These are phyloP conservation scores for Anodontia alba DNA, from an alignment of 2,888 invertebrate species.

Conservation along the genomic window DNA sequence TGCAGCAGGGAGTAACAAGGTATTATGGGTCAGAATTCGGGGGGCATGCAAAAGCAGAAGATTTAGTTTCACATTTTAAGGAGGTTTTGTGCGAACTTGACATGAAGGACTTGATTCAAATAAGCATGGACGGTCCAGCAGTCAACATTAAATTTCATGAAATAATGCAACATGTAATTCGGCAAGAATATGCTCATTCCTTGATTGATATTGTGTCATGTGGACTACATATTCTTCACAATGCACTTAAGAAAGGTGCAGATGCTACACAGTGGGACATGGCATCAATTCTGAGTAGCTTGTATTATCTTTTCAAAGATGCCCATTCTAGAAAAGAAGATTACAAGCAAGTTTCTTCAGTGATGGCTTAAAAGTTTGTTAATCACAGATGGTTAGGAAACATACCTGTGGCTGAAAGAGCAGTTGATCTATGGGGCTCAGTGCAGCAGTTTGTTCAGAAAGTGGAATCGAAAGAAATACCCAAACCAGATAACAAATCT, in stretches of 20 bases:
- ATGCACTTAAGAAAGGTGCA: constrained; percentile 47
- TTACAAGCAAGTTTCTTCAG: too few species aligned
- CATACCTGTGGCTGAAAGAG: constrained; percentile 40
- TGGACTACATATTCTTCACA: constrained; percentile 61
- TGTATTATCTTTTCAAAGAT: constrained; percentile 76
- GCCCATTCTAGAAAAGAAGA: constrained; percentile 71
- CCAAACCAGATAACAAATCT: constrained; percentile 9
- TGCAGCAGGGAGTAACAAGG: constrained; percentile 10
- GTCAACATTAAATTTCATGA: constrained; percentile 38
- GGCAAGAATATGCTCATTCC: constrained; percentile 10
- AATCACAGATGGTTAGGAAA: constrained; percentile 54
- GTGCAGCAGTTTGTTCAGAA: constrained; percentile 44
- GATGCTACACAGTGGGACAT: constrained; percentile 54
- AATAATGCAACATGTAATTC: constrained; percentile 19
- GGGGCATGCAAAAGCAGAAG: constrained; percentile 22
- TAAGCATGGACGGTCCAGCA: constrained; percentile 45
- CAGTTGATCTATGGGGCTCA: constrained; percentile 36
- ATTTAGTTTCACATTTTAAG: constrained; percentile 31
- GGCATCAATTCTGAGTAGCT: constrained; percentile 62
- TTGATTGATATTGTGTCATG: constrained; percentile 61
- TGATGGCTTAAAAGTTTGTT: too few species aligned
- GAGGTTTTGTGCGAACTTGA: constrained; percentile 16
- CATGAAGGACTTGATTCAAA: constrained; percentile 19
- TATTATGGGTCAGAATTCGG: constrained; percentile 31
- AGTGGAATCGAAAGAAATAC: constrained; percentile 15